Percentiles rank a stretch among this genome's conserved stretches.
Evolutionary conservation across 2,113 vertebrate genomes (phyloP).

Genomic region (Thamnaconus septentrionalis): DNA sequence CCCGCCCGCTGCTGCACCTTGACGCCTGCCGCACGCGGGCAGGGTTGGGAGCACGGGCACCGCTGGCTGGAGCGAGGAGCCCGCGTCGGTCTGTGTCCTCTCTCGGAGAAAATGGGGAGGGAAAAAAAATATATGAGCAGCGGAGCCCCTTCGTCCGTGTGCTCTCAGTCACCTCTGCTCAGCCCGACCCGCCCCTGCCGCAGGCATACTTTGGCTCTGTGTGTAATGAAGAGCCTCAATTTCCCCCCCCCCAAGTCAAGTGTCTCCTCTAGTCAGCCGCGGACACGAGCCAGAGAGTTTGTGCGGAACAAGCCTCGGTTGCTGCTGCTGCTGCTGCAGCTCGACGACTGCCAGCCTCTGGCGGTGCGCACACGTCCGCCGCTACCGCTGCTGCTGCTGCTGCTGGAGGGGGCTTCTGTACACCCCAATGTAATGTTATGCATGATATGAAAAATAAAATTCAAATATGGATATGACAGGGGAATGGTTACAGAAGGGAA

Average conservation of each 20-base stretch:
- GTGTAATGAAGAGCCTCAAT: conserved; percentile 66
- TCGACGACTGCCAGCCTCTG: conserved; percentile 69
- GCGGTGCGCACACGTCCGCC: conserved; percentile 66
- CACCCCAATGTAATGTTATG: too few species aligned
- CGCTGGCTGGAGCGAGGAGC: conserved; percentile 27
- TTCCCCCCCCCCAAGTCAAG: conserved; percentile 39
- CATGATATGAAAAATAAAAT: too few species aligned
- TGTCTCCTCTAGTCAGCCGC: conserved; percentile 22
- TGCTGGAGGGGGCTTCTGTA: too few species aligned
- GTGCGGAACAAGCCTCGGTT: too few species aligned
- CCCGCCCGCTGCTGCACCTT: conserved; percentile 49
- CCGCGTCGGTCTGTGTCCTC: conserved; percentile 25
- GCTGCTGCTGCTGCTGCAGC: conserved; percentile 36
- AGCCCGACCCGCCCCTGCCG: conserved; percentile 31
- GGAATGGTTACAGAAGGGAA: too few species aligned
- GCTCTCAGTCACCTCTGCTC: conserved; percentile 44
- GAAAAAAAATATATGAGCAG: not conserved
- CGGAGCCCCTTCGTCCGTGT: conserved; percentile 18
- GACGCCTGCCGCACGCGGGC: conserved; percentile 19
- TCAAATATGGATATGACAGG: too few species aligned
- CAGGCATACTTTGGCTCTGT: conserved; percentile 54
- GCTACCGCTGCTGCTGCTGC: conserved; percentile 15
- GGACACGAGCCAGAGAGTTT: conserved; percentile 31
- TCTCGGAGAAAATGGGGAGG: not conserved
- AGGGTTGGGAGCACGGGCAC: conserved; percentile 16